Percentiles rank a stretch among this genome's conserved stretches.
These are phyloP conservation scores for Felis chaus DNA, from an alignment of 2,113 vertebrate species.

Conservation along the genomic window DNA sequence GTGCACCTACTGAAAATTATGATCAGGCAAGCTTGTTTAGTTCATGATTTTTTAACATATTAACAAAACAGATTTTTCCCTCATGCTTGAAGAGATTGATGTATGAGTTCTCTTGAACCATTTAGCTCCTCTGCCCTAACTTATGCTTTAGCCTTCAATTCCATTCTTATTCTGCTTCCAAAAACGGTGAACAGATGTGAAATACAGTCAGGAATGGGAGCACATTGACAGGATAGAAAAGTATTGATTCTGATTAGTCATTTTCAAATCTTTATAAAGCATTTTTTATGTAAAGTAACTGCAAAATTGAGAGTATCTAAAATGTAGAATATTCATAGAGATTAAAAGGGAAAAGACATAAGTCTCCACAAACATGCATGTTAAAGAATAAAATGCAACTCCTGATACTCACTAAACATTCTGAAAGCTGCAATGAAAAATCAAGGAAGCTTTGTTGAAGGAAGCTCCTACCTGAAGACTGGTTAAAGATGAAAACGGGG, in stretches of 20 bases:
- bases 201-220: constrained; percentile 2
- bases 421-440: constrained; percentile 29
- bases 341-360: constrained; percentile 21
- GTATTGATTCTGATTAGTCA: constrained; percentile 18
- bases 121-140: not conserved
- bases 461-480: not conserved
- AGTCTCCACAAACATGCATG: not conserved
- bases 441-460: not conserved
- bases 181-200: constrained; percentile 31
- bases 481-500: not conserved
- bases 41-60: not conserved
- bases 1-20: constrained; percentile 23
- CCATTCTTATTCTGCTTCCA: constrained; percentile 34
- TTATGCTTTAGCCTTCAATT: constrained; percentile 30
- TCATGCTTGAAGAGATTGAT: not conserved
- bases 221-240: constrained; percentile 6
- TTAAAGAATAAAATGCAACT: constrained; percentile 46
- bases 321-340: constrained; percentile 38
- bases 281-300: constrained; percentile 37
- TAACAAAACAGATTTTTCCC: constrained; percentile 16
- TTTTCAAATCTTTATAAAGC: constrained; percentile 57
- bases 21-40: constrained; percentile 16
- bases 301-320: not conserved
- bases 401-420: not conserved
- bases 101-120: not conserved